These are phyloP conservation scores for Galleria mellonella DNA, from an alignment of 1,140 invertebrate species.

Conservation along the genomic window DNA sequence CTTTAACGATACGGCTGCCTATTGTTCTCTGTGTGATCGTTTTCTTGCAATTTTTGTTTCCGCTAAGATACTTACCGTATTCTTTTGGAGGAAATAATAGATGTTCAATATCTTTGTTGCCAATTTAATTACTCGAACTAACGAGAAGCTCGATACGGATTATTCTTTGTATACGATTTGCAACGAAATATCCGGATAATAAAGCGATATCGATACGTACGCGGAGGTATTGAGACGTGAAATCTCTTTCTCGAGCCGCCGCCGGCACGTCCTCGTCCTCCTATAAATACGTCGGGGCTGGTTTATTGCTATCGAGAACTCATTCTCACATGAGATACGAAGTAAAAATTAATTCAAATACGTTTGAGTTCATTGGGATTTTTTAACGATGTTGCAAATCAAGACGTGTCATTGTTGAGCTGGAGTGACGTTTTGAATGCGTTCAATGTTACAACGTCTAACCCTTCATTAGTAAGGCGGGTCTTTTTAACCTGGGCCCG, in stretches of 20 bases:
- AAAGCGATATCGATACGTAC: slow-evolving; percentile 1
- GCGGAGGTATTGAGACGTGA: slow-evolving; percentile 31
- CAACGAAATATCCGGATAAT: slow-evolving; percentile 2
- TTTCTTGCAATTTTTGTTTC: no score
- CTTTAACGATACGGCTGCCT: no score
- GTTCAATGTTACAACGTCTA: slow-evolving; percentile 23
- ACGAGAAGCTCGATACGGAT: slow-evolving; percentile 1
- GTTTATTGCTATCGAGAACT: slow-evolving; percentile 15
- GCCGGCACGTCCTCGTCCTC: slow-evolving; percentile 10
- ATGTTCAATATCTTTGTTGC: no score
- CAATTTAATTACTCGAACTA: slow-evolving; percentile 1
- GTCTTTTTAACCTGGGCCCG: slow-evolving; percentile 35
- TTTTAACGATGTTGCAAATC: no score
- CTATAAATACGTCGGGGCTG: slow-evolving; percentile 21
- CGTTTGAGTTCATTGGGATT: no score
- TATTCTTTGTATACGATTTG: slow-evolving; percentile 2
- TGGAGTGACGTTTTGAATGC: background rate
- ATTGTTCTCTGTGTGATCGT: no score
- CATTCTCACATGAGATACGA: slow-evolving; percentile 17
- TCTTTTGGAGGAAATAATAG: no score
- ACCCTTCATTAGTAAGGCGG: slow-evolving; percentile 52
- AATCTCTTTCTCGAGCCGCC: slow-evolving; percentile 21
- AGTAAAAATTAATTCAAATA: background rate
- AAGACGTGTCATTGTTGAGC: no score
- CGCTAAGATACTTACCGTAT: no score